Evolutionary conservation across 2,888 invertebrate species (phyloP).

Genomic region (Myathropa florea): DNA sequence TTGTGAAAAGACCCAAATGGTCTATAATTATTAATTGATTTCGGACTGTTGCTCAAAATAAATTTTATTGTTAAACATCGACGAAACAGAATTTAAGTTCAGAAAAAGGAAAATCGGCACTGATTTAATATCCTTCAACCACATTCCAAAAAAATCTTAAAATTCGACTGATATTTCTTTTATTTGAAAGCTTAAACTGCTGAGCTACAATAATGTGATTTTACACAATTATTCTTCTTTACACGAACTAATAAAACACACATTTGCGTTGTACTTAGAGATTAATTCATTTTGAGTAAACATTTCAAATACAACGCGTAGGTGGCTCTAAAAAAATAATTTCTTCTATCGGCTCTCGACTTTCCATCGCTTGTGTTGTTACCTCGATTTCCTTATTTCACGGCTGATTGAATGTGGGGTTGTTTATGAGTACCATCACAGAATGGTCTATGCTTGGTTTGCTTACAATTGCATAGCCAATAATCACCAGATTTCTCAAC

Average conservation of each 20-base stretch:
- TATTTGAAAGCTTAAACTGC: background rate
- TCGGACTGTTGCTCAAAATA: background rate
- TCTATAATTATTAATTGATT: too few species aligned
- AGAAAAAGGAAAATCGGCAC: too few species aligned
- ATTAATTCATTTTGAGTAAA: background rate
- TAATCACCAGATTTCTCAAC: slow-evolving; percentile 95
- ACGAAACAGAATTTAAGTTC: too few species aligned
- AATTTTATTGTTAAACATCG: too few species aligned
- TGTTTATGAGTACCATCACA: slow-evolving; percentile 97
- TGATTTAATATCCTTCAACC: too few species aligned
- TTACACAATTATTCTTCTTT: too few species aligned
- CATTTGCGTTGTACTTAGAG: background rate
- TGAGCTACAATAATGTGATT: background rate
- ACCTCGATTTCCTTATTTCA: slow-evolving; percentile 74
- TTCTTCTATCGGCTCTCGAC: background rate
- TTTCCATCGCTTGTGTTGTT: background rate
- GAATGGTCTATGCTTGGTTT: slow-evolving; percentile 95
- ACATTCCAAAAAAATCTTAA: too few species aligned
- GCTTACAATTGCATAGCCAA: slow-evolving; percentile 99
- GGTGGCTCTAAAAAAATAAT: background rate
- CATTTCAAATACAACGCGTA: background rate
- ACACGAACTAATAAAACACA: background rate
- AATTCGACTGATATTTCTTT: background rate
- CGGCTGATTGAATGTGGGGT: slow-evolving; percentile 84
- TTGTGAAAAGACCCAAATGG: too few species aligned